A percentile compares a stretch with the other conserved stretches of the same genome.
Evolutionary conservation across 2,888 invertebrate genomes (phyloP).

Genomic region (Patella pellucida): DNA sequence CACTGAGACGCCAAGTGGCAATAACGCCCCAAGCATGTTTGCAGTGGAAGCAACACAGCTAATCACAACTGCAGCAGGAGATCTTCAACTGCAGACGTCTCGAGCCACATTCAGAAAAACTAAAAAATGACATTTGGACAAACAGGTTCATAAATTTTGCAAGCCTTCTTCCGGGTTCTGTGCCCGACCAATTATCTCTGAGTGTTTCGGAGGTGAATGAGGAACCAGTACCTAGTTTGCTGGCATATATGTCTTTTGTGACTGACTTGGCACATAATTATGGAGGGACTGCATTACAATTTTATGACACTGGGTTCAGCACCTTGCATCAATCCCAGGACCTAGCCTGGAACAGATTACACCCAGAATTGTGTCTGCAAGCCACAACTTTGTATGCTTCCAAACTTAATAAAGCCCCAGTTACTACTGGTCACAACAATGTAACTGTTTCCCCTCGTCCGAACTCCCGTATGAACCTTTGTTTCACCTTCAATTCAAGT

Average conservation of each 20-base stretch:
- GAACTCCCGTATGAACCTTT: background rate
- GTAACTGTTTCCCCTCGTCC: background rate
- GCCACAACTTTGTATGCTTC: background rate
- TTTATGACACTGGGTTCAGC: background rate
- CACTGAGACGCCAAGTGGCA: background rate
- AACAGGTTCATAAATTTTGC: background rate
- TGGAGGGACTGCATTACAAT: background rate
- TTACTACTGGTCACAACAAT: background rate
- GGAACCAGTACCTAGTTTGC: background rate
- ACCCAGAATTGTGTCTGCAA: background rate
- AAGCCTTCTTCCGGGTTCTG: background rate
- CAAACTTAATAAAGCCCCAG: too few species aligned
- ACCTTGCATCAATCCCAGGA: background rate
- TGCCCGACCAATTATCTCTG: background rate
- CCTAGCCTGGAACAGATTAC: background rate
- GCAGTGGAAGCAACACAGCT: background rate
- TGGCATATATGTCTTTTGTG: background rate
- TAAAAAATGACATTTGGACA: background rate
- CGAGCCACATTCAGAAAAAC: background rate
- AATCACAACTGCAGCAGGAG: too few species aligned
- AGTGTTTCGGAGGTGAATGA: background rate
- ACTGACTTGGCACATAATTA: background rate
- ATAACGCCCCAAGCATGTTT: background rate
- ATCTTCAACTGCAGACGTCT: background rate
- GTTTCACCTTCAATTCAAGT: background rate